Evolutionary conservation across 1,140 invertebrate genomes (phyloP).

Genomic region (Ridgeia piscesae): DNA sequence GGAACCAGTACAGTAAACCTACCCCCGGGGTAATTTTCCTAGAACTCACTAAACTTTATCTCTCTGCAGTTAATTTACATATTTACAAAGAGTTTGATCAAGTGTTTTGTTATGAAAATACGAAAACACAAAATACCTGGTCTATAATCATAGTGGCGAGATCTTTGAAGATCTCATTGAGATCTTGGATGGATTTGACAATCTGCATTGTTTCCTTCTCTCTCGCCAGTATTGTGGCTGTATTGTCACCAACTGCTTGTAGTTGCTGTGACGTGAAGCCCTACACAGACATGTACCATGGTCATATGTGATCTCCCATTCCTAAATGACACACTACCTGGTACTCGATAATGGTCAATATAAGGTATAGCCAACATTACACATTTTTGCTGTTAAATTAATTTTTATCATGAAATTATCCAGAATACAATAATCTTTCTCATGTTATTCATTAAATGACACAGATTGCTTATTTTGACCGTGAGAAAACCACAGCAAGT

Average conservation of each 20-base stretch:
- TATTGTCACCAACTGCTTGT: slow-evolving; percentile 81
- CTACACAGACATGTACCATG: slow-evolving; percentile 35
- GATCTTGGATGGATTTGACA: slow-evolving; percentile 86
- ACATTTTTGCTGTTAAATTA: too few species aligned
- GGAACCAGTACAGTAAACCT: too few species aligned
- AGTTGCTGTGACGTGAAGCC: slow-evolving; percentile 65
- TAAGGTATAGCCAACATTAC: too few species aligned
- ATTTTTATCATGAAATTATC: too few species aligned
- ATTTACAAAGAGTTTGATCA: neutral
- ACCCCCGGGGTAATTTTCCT: neutral
- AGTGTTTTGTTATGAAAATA: neutral
- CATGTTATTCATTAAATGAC: too few species aligned
- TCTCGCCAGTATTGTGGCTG: slow-evolving; percentile 72
- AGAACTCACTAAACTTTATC: neutral
- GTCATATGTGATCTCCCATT: too few species aligned
- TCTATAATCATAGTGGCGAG: slow-evolving; percentile 67
- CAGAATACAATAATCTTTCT: too few species aligned
- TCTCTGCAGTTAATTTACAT: neutral
- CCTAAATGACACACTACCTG: too few species aligned
- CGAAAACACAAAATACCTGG: slow-evolving; percentile 60
- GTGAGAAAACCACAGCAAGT: too few species aligned
- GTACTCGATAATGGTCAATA: too few species aligned
- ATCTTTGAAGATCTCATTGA: slow-evolving; percentile 91
- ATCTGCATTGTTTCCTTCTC: slow-evolving; percentile 89
- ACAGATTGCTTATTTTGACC: too few species aligned